Base-by-base conservation (phyloP, 2,888 invertebrate genomes). In the Amphipoea lucens region DNA sequence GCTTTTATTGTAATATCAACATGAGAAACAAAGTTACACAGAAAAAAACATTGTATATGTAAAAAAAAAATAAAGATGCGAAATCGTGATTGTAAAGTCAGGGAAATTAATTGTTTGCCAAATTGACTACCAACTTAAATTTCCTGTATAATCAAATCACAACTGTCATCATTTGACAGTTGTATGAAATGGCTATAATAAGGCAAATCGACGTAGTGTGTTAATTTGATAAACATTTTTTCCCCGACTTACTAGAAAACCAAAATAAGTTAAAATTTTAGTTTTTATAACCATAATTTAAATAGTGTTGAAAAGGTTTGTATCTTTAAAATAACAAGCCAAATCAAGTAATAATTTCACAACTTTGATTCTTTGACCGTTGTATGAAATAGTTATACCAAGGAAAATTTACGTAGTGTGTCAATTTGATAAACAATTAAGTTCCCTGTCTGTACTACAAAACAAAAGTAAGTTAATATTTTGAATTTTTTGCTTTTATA, bases 31-130 rank as follows among this genome's bases (percentile, higher is more conserved):
- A n/a, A 72, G 12, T n/a, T 7, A 51, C 0, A 70, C 57, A 57
- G 36, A 66, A 69, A 45, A 75, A 75, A 83, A 84, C 74, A 65
- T 40, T 51, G 5, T 48, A 3, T 51, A 82, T 76, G 23, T 82
- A 54, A 76, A 71, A 86, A 79, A 45, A 69, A 4, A 4, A 77
- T 17, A 77, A 75, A 54, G 12, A 66, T 75, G 74, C 62, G 12
- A 83, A 86, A 74, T 40, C 23, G 57, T 60, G n/a, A 70, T 60
- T 45, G 11, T 71, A 60, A n/a, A 17, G n/a, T 40, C 23, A 40
- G 17, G 11, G 57, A 60, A 57, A 69, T 69, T 12, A 69, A 20
- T 48, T 69, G 6, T 14, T 69, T 36, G 7, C 5, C 23, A 17
- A 71, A 57, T 11, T 57, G 11, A 40, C 23, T 6, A 40, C 23